These are phyloP conservation scores for Epizoanthus stellaris DNA, from an alignment of 92 coral and sea anemone species.

Conservation along the genomic window DNA sequence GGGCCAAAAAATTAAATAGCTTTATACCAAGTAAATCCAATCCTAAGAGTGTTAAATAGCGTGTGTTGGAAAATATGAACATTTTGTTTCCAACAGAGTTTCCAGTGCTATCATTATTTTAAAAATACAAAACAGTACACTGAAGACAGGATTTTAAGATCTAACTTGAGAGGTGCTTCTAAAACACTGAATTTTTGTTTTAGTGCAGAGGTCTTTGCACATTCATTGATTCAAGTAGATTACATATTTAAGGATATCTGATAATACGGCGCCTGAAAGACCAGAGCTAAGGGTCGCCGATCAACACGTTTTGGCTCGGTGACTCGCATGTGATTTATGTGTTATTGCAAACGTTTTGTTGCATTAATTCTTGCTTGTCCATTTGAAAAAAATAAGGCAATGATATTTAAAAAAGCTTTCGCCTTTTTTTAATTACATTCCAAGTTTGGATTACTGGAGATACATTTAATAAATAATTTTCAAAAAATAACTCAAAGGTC, in stretches of 20 bases:
- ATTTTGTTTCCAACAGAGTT: background rate
- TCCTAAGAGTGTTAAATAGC: background rate
- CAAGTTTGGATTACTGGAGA: too few relatives aligned
- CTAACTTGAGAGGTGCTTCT: background rate
- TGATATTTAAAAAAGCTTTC: background rate
- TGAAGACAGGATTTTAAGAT: background rate
- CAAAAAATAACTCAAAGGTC: too few relatives aligned
- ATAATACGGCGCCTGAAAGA: constrained; percentile 32
- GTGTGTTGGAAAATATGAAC: background rate
- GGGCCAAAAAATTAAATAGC: background rate
- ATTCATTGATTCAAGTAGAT: constrained; percentile 12
- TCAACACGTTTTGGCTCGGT: constrained; percentile 16
- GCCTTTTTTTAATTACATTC: too few relatives aligned
- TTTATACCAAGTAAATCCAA: background rate
- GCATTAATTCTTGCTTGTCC: background rate
- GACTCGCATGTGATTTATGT: background rate
- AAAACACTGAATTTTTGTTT: background rate
- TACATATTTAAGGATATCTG: background rate
- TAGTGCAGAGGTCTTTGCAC: background rate
- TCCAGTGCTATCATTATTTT: background rate
- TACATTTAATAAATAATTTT: too few relatives aligned
- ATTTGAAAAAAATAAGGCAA: background rate
- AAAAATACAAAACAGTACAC: background rate
- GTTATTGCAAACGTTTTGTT: constrained; percentile 2
- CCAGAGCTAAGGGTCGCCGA: constrained; percentile 20